A percentile compares a stretch with the other conserved stretches of the same genome.
Conservation (phyloP, 2,113 vertebrate species). For the Oreamnos americanus region DNA sequence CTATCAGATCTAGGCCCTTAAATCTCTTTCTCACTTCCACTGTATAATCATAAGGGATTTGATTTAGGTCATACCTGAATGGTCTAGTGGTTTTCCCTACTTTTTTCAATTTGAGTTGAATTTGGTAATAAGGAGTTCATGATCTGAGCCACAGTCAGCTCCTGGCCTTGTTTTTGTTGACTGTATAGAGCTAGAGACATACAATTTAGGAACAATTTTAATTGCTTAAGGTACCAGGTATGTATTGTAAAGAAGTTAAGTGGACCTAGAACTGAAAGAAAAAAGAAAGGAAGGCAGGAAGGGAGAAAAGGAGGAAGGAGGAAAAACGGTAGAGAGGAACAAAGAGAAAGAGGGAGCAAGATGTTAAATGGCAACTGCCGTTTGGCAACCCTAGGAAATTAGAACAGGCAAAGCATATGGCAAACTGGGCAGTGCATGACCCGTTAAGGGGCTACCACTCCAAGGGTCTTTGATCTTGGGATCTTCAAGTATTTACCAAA, state of each 20-base stretch:
- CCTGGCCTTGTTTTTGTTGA: too few species aligned
- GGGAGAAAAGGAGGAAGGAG: background rate
- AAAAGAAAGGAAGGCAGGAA: background rate
- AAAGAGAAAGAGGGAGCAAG: background rate
- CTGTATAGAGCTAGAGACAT: background rate
- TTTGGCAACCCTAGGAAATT: background rate
- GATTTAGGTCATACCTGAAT: too few species aligned
- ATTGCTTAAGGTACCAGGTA: background rate
- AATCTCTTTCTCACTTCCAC: too few species aligned
- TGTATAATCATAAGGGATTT: too few species aligned
- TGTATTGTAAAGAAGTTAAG: background rate
- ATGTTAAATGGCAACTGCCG: background rate
- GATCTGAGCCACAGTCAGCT: too few species aligned
- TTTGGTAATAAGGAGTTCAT: too few species aligned
- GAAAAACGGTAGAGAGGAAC: background rate
- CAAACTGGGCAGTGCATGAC: accelerated
- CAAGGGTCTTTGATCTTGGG: background rate
- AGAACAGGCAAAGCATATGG: accelerated
- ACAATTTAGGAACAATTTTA: background rate
- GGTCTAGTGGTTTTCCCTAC: too few species aligned
- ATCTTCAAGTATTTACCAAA: background rate
- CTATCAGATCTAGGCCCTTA: too few species aligned
- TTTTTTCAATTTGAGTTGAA: too few species aligned
- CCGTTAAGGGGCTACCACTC: background rate
- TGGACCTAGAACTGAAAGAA: background rate